Evolutionary conservation across 2,113 vertebrate genomes (phyloP), one percentile per base, ranked within the genome.

Genomic region (Onychostruthus taczanowskii): DNA sequence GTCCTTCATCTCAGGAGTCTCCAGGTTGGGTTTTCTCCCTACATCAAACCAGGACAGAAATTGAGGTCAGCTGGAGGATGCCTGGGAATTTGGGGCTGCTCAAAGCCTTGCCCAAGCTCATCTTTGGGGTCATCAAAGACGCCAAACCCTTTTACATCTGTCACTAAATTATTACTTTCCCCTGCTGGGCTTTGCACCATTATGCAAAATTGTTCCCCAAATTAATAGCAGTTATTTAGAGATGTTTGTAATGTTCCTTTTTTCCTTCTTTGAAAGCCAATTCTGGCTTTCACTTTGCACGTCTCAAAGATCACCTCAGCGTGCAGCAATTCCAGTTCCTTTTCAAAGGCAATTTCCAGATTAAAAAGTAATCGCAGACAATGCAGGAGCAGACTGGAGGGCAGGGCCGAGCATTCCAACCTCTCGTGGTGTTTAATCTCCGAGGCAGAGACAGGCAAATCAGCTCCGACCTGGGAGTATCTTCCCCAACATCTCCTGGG

Each of bases 291-390:
- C 61, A 5, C 43, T 94, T 77, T 28, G 82, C 90, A 56, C 69
- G 30, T 61, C 84, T 64, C 44, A 19, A 43, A 64, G 82, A 41
- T 6, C 33, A 5, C 52, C n/a, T n/a, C 74, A 4, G 41, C 6
- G 41, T 33, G 59, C 59, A 39, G 39, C 75, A n/a, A 67, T 88
- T 84, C 72, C 14, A 86, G 93, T 92, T 77, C 85, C 84, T 91
- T 95, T 95, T 96, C 94, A 96, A 94, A 96, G 95, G 33, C 58
- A 58, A 83, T 90, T 93, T 66, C 70, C 52, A 84, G 94, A 92
- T 86, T 73, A 86, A 94, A 90, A 84, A 86, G 72, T 16, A 12
- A 70, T 83, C 37, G 55, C 61, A 69, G 35, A 16, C 15, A 26
- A 27, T 11, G 55, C 63, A 9, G 56, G n/a, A 76, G 49, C 39